phyloP scores from a whole-genome alignment of 2,797 vertebrate species.

The Mormyrops boulengeri region DNA sequence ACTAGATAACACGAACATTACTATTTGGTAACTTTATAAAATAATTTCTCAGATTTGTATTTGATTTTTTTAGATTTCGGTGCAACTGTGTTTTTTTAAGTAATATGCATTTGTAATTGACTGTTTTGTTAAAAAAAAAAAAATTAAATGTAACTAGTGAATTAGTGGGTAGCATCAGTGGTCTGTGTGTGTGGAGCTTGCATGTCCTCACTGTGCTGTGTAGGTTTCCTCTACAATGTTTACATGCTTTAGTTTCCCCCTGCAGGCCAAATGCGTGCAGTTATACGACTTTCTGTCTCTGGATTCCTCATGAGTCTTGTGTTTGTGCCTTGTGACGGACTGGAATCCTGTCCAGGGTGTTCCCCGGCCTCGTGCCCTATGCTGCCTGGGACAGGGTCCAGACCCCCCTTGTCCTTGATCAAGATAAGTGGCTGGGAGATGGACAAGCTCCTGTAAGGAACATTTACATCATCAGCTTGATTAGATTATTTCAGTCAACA shows the following conservation, averaged over 20 bases:
- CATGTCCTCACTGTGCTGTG: not conserved
- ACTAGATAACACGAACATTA: not conserved
- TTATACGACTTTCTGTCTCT: not conserved
- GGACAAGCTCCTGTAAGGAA: not conserved
- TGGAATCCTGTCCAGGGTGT: not conserved
- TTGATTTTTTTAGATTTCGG: not conserved
- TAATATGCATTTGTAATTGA: not conserved
- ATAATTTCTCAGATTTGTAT: not conserved
- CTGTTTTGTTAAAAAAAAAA: not conserved
- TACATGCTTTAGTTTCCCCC: not conserved
- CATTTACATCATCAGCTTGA: not conserved
- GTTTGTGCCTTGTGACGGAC: not conserved
- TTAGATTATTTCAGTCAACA: not conserved
- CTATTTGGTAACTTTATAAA: not conserved
- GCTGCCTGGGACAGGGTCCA: not conserved
- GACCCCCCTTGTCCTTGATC: not conserved
- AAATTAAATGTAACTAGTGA: not conserved
- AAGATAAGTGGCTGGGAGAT: not conserved
- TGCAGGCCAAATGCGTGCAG: not conserved
- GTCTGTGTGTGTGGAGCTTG: not conserved
- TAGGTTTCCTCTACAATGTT: not conserved
- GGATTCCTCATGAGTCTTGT: not conserved
- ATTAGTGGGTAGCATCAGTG: not conserved
- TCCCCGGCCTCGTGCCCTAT: not conserved
- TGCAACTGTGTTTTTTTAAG: not conserved